Evolutionary conservation across 2,113 vertebrate species (phyloP), one percentile per base, ranked within the genome.

Genomic region (Stegastes partitus): DNA sequence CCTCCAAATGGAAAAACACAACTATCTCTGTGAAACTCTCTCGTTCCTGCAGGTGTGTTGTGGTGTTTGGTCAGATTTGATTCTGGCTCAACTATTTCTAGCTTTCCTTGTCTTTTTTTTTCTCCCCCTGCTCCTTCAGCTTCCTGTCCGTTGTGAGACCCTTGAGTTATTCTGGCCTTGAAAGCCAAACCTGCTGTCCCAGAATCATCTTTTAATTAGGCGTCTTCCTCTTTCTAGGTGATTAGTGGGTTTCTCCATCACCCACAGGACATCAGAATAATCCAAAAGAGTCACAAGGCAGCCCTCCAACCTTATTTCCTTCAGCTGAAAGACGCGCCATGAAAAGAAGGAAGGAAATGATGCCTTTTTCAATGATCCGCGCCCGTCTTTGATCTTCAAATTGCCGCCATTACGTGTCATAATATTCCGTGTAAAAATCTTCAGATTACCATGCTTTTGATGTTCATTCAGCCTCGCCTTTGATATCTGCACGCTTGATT

Each of bases 311-410:
- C 53, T 55, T 73, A 28, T 44, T 47, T 31, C 16, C 50, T 39
- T n/a, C 18, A 14, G 58, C 59, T 68, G 67, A 55, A 82, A 72
- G 53, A 68, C 15, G 1, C 10, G 14, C 12, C 11, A 50, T 65
- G 61, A 75, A 79, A 59, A 34, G 28, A 16, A n/a, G 45, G 68
- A 57, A 81, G 53, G 79, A 71, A 74, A 69, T 37, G 11, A 23
- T 68, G 31, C 65, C n/a, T 86, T 89, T 68, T 67, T 64, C 64
- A 77, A 55, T 77, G 61, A 87, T 79, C 72, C 26, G 37, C 62
- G 49, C 42, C 42, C 76, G 71, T 74, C 81, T 92, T 93, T 92
- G 86, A 92, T 90, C 77, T 80, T 73, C 64, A 89, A 93, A 76
- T 90, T 80, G 73, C 79, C 63, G 68, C 70, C 65, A 80, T 88